Evolutionary conservation across 2,113 vertebrate genomes (phyloP), one percentile per base, ranked within the genome.

Genomic region (Chloropsis cyanopogon): DNA sequence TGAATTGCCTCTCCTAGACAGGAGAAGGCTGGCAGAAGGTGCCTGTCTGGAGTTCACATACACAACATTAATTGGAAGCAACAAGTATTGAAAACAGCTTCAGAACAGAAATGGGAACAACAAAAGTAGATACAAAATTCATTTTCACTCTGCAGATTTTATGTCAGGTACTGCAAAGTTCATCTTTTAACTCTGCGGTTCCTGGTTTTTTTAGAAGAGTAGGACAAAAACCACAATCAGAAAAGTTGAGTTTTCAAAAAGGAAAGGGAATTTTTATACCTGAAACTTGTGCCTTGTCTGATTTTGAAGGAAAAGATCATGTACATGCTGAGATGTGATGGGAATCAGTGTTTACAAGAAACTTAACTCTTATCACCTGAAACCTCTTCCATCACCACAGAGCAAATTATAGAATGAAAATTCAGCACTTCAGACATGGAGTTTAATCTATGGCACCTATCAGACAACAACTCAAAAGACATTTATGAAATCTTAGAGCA

Each of bases 11-110:
- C 84, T 77, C 57, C 19, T 2, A 90, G 86, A 12, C 12, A 52
- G 72, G 10, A 59, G 73, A 81, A 93, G 75, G 92, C 82, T 94
- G 90, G 93, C 80, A 94, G 92, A 95, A 90, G 86, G 83, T 66
- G 46, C 14, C 12, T 69, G 41, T 76, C 47, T 33, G 66, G 44
- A 69, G 66, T 37, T 89, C n/a, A 5, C 71, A 73, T 4, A 84
- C 79, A 79, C 73, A 88, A 29, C 56, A 21, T 65, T 69, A 66
- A 89, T 1, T 81, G 82, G 77, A 92, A 71, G 42, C 71, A 93
- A 66, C 66, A 56, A 26, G 31, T 66, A 77, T 2, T 42, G 79
- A 57, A 78, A 93, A 59, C 44, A 79, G 84, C 35, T 80, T 61
- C 64, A 60, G 71, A 90, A 44, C 79, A 35, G 23, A 91, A 72